Base-by-base conservation (phyloP, 2,797 vertebrate genomes). In the Phoxinus dragarum region DNA sequence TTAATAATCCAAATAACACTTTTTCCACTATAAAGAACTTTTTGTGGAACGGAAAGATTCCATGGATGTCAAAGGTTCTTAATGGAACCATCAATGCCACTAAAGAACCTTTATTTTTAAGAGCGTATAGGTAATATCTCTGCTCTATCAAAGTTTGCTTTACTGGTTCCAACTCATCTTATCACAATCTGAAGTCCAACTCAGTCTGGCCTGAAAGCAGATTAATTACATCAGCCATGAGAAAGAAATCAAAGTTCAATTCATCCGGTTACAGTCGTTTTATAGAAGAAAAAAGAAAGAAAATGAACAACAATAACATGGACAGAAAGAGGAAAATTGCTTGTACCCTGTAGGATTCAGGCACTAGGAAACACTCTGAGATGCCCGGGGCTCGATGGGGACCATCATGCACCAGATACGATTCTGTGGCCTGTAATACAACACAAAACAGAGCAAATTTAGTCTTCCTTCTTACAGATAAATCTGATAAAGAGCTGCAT, bases 331-430 rank as follows among this genome's bases (percentile, higher is more conserved):
- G 38, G 34, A 44, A 81, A 81, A 31, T 42, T 23, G 54, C 31
- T 79, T 89, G 83, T 96, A 96, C 95, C 95, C 96, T 94, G 88
- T 96, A 96, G 79, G 96, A 95, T 84, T 96, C 96, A 40, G 96
- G 95, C 90, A 96, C 95, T 49, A 96, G 95, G 94, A 96, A 96
- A 91, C 95, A 95, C 88, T 96, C 96, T 79, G 96, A 94, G 94
- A 96, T 95, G 88, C 94, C 94, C 67, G 94, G 94, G 87, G 93
- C 95, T 95, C 95, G 89, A 84, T 94, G 91, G 86, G 94, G 93
- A 91, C 96, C 95, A 91, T 96, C 94, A 91, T 95, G 95, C 89
- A 95, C 94, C 94, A 96, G 93, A 93, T 96, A 96, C 78, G 94
- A 94, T 93, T 96, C 96, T 88, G 95, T 95, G 92, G 95, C 95